Evolutionary conservation across 2,888 invertebrate genomes (phyloP).

Genomic region (Leptarthrus brevirostris): DNA sequence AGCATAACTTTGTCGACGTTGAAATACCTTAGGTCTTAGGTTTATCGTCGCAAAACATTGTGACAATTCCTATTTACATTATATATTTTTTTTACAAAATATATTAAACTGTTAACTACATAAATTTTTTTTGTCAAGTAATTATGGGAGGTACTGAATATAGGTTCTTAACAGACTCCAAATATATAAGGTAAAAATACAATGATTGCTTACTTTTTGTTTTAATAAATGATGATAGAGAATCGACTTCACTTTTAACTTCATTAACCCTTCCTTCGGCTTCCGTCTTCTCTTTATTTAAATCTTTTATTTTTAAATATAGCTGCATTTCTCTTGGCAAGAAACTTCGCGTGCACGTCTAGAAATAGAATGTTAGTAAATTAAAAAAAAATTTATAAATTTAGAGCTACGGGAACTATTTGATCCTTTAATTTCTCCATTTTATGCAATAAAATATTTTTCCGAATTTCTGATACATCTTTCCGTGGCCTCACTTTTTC

Average conservation of each 20-base stretch:
- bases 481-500: constrained; percentile 62
- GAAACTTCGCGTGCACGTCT: constrained; percentile 55
- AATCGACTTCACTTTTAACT: constrained; percentile 58
- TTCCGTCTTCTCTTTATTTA: constrained; percentile 57
- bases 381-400: neutral
- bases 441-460: constrained; percentile 62
- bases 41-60: too few species aligned
- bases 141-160: too few species aligned
- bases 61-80: too few species aligned
- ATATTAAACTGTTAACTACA: too few species aligned
- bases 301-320: constrained; percentile 60
- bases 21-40: too few species aligned
- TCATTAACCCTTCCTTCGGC: constrained; percentile 56
- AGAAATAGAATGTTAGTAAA: too few species aligned
- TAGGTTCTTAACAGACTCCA: too few species aligned
- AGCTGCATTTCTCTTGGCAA: constrained; percentile 62
- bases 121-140: too few species aligned
- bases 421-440: constrained; percentile 60
- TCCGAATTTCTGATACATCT: constrained; percentile 60
- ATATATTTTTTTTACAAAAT: too few species aligned
- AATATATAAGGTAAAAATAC: too few species aligned
- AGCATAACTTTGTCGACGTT: too few species aligned
- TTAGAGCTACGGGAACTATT: constrained; percentile 59
- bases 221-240: constrained; percentile 59
- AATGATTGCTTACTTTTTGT: constrained; percentile 62